Conservation (phyloP, 2,113 vertebrate species). For the Myrmophylax atrothorax region DNA sequence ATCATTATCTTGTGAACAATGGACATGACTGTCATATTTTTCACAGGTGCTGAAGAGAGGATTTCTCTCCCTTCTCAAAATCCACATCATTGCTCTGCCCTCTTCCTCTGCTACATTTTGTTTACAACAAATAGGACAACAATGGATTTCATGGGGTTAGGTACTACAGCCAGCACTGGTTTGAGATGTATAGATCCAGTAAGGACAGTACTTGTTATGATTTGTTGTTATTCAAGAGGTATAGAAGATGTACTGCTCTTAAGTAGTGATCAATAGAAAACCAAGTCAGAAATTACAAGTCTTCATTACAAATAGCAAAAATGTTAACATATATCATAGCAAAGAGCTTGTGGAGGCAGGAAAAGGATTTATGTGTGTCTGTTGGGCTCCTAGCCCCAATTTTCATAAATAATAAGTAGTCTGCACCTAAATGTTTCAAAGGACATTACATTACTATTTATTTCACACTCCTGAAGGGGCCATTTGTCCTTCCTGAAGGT, state of each 20-base stretch:
- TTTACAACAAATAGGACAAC: background rate
- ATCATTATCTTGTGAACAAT: background rate
- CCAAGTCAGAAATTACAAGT: background rate
- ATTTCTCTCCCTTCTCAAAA: background rate
- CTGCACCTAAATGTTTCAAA: background rate
- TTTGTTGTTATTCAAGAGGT: background rate
- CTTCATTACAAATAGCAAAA: background rate
- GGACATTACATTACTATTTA: background rate
- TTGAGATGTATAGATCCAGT: background rate
- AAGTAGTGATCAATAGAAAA: background rate
- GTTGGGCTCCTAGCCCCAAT: background rate
- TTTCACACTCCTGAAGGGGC: background rate
- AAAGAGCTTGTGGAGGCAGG: background rate
- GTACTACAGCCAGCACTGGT: conserved; percentile 61
- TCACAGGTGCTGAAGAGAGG: background rate
- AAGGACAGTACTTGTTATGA: background rate
- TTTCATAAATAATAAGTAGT: background rate
- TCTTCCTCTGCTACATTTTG: conserved; percentile 17
- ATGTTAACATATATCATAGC: background rate
- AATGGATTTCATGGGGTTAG: conserved; percentile 52
- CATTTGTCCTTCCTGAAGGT: background rate
- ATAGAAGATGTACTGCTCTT: background rate
- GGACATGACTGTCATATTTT: background rate
- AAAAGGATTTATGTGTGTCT: background rate
- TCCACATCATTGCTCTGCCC: background rate